Percentiles rank a stretch among this genome's conserved stretches.
These are phyloP conservation scores for Hassar affinis DNA, from an alignment of 2,113 vertebrate genomes.

Conservation along the genomic window DNA sequence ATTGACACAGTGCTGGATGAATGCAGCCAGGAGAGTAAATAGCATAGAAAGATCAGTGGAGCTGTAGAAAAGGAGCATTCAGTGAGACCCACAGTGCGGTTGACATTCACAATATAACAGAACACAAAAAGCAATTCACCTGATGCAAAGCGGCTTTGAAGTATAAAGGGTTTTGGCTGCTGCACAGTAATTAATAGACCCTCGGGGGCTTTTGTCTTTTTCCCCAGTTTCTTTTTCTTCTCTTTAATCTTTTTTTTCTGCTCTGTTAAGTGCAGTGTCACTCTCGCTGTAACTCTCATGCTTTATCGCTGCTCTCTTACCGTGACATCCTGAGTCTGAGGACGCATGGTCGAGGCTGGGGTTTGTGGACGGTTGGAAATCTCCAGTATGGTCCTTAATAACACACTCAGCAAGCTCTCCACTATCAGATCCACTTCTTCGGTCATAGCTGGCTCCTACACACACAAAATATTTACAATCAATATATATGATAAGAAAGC, in stretches of 20 bases:
- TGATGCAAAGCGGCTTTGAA: constrained; percentile 29
- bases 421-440: constrained; percentile 96
- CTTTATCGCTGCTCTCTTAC: constrained; percentile 68
- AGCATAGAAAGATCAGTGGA: not conserved
- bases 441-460: constrained; percentile 84
- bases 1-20: constrained; percentile 3
- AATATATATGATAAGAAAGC: not conserved
- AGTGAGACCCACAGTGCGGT: not conserved
- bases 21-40: not conserved
- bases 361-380: constrained; percentile 91
- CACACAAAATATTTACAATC: not conserved
- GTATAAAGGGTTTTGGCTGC: constrained; percentile 27
- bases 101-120: constrained; percentile 7
- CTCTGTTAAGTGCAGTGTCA: not conserved
- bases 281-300: not conserved
- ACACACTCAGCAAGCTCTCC: constrained; percentile 86
- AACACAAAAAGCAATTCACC: constrained; percentile 10
- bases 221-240: not conserved
- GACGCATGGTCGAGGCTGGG: constrained; percentile 78
- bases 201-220: not conserved
- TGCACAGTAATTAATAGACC: constrained; percentile 20
- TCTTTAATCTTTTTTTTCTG: not conserved
- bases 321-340: constrained; percentile 95
- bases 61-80: constrained; percentile 5
- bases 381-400: constrained; percentile 91